Evolutionary conservation across 2,888 invertebrate genomes (phyloP), one percentile per base, ranked within the genome.

Genomic region (Aphidoletes aphidimyza): DNA sequence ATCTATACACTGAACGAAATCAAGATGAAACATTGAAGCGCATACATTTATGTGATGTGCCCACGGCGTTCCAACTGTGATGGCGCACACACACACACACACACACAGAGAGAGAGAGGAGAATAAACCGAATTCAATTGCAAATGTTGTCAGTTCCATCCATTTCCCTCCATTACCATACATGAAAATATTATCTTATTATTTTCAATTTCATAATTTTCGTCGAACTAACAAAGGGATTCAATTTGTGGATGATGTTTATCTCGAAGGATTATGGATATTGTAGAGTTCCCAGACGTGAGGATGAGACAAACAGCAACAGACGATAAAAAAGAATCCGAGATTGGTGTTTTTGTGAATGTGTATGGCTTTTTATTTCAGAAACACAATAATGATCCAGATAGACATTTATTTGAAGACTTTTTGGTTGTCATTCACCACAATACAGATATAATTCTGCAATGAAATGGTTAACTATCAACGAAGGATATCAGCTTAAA

Each of bases 131-230:
- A 5, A 47, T 47, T 47, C 47, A 47, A 47, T n/a, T 47, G 47
- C 47, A 17, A 17, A 17, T 19, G 19, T 47, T 47, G 47, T 11
- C 47, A 47, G 17, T 47, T 47, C 54, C 54, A 54, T 54, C 22
- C 11, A 47, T 47, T 47, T 22, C n/a, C n/a, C n/a, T n/a, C 54
- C 1, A 54, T 54, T 22, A 22, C 22, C 22, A n/a, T 22, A 9
- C 22, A 54, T 22, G 17, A 17, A 19, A 6, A 11, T 8, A 54
- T 22, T n/a, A 54, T 54, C 9, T 34, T 0, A 69, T 69, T 69
- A 69, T 69, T 69, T 69, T 69, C 34, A 69, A 69, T 69, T 69
- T 69, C n/a, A 69, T 69, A 69, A 69, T 34, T 69, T 34, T 34
- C 69, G 34, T 69, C 69, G n/a, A 69, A 14, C 30, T n/a, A 34